phyloP scores from a whole-genome alignment of 2,888 invertebrate genomes.

The Drosophila prolongata region DNA sequence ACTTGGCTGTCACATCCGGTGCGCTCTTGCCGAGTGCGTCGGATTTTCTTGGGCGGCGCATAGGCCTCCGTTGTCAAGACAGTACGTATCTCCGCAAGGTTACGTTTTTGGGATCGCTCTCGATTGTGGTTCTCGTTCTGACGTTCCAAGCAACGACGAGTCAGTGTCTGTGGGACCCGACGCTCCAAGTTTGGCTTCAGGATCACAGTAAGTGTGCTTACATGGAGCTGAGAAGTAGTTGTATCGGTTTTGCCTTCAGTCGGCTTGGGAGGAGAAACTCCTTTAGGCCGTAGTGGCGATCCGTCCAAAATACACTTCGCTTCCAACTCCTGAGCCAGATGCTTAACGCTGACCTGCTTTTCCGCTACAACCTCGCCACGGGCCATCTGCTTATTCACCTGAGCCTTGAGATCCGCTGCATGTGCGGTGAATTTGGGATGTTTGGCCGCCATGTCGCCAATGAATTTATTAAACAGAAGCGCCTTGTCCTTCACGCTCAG shows the following conservation, averaged over 20 bases:
- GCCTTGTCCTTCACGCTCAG: conserved; percentile 82
- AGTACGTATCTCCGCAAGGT: conserved; percentile 60
- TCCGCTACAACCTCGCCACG: conserved; percentile 70
- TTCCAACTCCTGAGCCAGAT: conserved; percentile 71
- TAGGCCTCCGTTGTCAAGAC: conserved; percentile 73
- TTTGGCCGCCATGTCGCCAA: conserved; percentile 73
- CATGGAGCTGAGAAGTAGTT: conserved; percentile 48
- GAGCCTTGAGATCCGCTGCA: conserved; percentile 57
- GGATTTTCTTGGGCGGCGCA: conserved; percentile 81
- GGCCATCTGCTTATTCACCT: conserved; percentile 64
- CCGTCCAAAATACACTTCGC: conserved; percentile 57
- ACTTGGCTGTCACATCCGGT: conserved; percentile 54
- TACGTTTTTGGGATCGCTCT: conserved; percentile 60
- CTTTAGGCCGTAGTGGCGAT: conserved; percentile 12
- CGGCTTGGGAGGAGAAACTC: background rate
- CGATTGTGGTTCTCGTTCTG: conserved; percentile 3
- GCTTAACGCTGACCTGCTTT: conserved; percentile 74
- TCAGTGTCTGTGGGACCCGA: conserved; percentile 7
- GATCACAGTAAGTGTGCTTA: conserved; percentile 75
- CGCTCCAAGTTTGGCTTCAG: conserved; percentile 70
- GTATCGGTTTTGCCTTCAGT: background rate
- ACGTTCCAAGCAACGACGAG: conserved; percentile 22
- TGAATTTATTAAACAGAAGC: conserved; percentile 78
- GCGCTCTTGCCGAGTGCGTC: conserved; percentile 77
- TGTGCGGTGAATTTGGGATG: conserved; percentile 77